Conservation (phyloP, 2,113 vertebrate genomes). For the Trochalopteron elliotii region DNA sequence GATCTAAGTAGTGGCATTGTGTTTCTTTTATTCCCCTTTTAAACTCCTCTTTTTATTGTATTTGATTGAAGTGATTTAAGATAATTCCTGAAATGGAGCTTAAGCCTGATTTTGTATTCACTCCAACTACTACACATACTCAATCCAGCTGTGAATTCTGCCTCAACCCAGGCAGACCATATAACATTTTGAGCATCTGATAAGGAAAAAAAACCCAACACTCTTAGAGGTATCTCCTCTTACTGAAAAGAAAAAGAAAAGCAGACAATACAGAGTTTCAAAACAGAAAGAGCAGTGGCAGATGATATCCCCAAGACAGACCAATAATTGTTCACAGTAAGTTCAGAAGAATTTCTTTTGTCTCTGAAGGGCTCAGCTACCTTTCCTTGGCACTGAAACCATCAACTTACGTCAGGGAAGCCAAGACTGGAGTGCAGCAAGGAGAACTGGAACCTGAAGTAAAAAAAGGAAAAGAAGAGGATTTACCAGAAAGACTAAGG, state of each 20-base stretch:
- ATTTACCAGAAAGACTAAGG: neutral
- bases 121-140: neutral
- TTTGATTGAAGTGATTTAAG: neutral
- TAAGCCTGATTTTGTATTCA: neutral
- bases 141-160: neutral
- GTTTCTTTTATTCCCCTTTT: neutral
- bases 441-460: constrained; percentile 58
- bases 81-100: neutral
- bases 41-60: neutral
- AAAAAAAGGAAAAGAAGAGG: neutral
- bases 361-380: neutral
- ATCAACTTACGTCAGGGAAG: constrained; percentile 19
- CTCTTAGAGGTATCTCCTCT: neutral
- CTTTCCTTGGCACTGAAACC: neutral
- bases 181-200: neutral
- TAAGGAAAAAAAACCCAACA: neutral
- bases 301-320: neutral
- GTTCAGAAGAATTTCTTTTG: neutral
- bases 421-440: constrained; percentile 3
- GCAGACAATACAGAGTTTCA: neutral
- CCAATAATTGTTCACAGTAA: neutral
- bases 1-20: neutral
- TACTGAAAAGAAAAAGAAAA: neutral
- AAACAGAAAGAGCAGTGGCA: neutral
- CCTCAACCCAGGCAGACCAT: neutral